These are phyloP conservation scores for Umimayanthus kanabou DNA, from an alignment of 92 coral and sea anemone species.

Conservation along the genomic window DNA sequence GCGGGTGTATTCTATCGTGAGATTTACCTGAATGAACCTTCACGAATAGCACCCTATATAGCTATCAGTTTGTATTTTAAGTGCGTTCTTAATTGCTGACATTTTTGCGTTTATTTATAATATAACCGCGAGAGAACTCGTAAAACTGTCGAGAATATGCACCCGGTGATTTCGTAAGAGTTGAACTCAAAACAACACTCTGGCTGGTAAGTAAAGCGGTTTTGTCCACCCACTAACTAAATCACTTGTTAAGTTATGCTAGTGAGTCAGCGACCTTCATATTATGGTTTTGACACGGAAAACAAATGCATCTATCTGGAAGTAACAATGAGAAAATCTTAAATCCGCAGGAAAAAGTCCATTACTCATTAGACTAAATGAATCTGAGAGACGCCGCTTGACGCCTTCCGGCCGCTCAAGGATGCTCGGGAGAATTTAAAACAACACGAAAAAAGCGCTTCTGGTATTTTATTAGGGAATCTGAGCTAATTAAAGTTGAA, in stretches of 20 bases:
- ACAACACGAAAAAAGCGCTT: background rate
- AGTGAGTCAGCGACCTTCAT: background rate
- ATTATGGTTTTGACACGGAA: background rate
- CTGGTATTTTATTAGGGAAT: background rate
- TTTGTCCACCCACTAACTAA: conserved; percentile 22
- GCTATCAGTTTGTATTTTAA: background rate
- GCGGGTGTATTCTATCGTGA: too few relatives aligned
- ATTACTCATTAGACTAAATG: background rate
- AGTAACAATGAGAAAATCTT: background rate
- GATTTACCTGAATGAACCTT: background rate
- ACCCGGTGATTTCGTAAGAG: background rate
- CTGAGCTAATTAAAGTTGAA: background rate
- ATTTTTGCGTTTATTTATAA: background rate
- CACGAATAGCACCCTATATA: background rate
- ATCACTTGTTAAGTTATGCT: background rate
- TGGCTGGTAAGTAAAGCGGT: background rate
- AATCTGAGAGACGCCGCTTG: background rate
- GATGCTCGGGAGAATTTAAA: background rate
- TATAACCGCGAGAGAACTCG: background rate
- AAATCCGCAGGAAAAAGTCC: conserved; percentile 9
- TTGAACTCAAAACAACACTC: background rate
- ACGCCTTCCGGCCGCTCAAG: background rate
- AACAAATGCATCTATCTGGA: background rate
- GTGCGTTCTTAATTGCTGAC: background rate
- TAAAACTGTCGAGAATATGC: too few relatives aligned